These are phyloP conservation scores for Sarotherodon lohbergeri DNA, from an alignment of 2,113 vertebrate genomes.

Conservation along the genomic window DNA sequence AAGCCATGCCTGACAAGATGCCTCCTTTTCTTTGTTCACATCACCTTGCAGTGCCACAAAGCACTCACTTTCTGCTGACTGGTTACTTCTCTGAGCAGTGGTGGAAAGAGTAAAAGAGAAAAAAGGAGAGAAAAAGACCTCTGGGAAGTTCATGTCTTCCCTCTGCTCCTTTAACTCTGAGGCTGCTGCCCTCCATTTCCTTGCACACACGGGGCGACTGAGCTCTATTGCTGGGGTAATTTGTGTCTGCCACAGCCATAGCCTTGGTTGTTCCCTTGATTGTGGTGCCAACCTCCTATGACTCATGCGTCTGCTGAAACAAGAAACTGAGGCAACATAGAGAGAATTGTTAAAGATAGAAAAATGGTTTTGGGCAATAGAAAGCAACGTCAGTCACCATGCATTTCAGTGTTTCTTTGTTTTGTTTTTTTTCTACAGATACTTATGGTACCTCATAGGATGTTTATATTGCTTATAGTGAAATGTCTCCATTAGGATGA, in stretches of 20 bases:
- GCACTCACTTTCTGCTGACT: conserved; percentile 59
- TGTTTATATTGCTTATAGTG: not conserved
- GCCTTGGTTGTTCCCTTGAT: not conserved
- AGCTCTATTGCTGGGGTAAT: not conserved
- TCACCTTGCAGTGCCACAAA: conserved; percentile 27
- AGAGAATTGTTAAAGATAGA: not conserved
- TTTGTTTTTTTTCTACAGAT: not conserved
- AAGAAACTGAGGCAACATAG: not conserved
- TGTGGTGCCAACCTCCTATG: not conserved
- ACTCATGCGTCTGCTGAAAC: not conserved
- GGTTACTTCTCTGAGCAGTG: conserved; percentile 26
- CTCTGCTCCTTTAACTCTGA: not conserved
- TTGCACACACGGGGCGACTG: not conserved
- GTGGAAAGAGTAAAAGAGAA: not conserved
- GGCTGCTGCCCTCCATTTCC: not conserved
- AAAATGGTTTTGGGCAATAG: not conserved
- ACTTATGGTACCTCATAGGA: not conserved
- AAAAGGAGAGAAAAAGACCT: conserved; percentile 4
- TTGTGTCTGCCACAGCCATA: not conserved
- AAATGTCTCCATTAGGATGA: not conserved
- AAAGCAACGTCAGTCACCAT: not conserved
- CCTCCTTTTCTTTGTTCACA: not conserved
- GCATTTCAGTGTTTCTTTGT: not conserved
- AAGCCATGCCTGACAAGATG: conserved; percentile 46
- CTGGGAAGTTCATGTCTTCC: conserved; percentile 32